A percentile compares a stretch with the other conserved stretches of the same genome.
Conservation (phyloP, 30 jellyfish, hydroid and myxozoan genomes). For the Aurelia coerulea region DNA sequence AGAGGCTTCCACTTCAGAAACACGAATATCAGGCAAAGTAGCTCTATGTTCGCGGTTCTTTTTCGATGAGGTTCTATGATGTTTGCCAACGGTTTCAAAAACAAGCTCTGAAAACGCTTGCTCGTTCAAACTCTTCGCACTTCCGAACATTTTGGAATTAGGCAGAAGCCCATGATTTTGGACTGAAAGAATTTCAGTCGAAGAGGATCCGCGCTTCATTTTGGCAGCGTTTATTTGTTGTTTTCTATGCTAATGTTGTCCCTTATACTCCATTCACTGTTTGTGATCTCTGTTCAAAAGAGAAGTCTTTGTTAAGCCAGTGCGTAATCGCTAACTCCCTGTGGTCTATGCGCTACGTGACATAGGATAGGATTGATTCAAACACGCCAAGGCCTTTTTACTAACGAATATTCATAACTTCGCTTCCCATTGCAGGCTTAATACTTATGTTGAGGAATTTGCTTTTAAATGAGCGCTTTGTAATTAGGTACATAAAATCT, state of each 20-base stretch:
- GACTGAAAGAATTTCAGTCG: conserved; percentile 15
- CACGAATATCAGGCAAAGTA: conserved; percentile 32
- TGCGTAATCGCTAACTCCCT: conserved; percentile 18
- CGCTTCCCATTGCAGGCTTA: no score
- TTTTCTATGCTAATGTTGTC: not conserved
- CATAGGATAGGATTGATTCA: not conserved
- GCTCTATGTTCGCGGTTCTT: conserved; percentile 34
- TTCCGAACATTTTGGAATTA: conserved; percentile 30
- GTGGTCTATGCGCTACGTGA: conserved; percentile 36
- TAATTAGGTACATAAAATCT: no score
- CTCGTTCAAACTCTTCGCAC: conserved; percentile 40
- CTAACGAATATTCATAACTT: no score
- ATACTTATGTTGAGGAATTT: no score
- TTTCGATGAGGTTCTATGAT: conserved; percentile 6
- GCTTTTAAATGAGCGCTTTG: no score
- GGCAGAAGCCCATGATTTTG: conserved; percentile 31
- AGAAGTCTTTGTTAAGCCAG: not conserved
- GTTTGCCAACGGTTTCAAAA: conserved; percentile 47
- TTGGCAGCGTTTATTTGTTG: conserved; percentile 4
- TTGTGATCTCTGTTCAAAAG: no score
- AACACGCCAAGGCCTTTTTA: no score
- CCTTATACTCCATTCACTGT: not conserved
- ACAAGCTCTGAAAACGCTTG: conserved; percentile 40
- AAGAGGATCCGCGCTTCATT: conserved; percentile 35
- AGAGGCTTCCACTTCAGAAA: not conserved